Base-by-base conservation (phyloP, 2,888 invertebrate genomes). In the Atethmia centrago region DNA sequence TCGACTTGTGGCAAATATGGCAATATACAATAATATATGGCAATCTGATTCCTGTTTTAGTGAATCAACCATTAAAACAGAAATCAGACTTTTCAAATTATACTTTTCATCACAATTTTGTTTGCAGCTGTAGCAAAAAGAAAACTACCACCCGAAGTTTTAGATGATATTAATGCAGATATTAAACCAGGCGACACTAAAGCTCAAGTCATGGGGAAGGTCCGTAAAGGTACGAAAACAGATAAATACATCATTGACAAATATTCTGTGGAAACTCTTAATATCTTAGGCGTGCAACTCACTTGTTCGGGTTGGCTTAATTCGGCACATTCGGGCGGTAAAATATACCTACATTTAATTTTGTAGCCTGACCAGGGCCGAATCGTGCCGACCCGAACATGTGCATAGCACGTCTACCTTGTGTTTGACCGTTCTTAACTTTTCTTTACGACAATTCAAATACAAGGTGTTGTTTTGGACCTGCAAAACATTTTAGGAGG, bases 131-230 rank as follows among this genome's bases (percentile, higher is more conserved):
- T 80, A 25, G 53, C 31, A 2, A 68, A 49, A 4, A 49, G 68
- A 9, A 45, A 49, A 36, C n/a, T 80, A 12, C 80, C 80, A 8
- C 55, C 31, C 0, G 76, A 58, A 40, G 63, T 84, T 36, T 55
- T 81, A n/a, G 75, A 81, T 56, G 81, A 81, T 14, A 53, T 81
- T 36, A 36, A 59, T 36, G 59, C 76, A 1, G 40, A 64, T 0
- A 14, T 64, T 19, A 8, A 59, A 0, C 76, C 45, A 0, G 21
- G 14, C 0, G 82, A 75, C 28, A 77, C 19, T 2, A 64, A 53
- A 64, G 16, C 40, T 19, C 9, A 53, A 36, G 31, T 53, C 19
- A 19, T 51, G 28, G 10, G 25, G 10, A 81, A 51, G 16, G 4
- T 77, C 21, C 36, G 10, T 21, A 31, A 31, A 77, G 77, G 77